These are phyloP conservation scores for Cylas formicarius DNA, from an alignment of 1,140 invertebrate genomes.

Conservation along the genomic window DNA sequence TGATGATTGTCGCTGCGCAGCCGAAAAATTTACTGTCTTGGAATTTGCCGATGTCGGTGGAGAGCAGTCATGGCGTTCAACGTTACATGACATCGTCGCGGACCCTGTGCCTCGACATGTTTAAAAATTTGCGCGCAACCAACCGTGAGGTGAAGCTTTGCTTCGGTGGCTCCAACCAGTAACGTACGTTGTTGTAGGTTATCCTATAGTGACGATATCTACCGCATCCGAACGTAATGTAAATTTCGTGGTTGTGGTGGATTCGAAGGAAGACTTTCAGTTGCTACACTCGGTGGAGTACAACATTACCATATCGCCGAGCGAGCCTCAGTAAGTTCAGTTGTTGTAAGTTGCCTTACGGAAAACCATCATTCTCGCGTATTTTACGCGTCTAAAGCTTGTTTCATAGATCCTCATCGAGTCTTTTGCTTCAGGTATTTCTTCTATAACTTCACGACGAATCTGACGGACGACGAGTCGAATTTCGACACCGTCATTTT, in stretches of 20 bases:
- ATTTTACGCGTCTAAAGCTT: too few relatives aligned
- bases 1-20: slow-evolving; percentile 60
- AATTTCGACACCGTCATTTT: slow-evolving; percentile 56
- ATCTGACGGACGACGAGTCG: slow-evolving; percentile 43
- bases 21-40: slow-evolving; percentile 59
- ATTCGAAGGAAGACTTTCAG: slow-evolving; percentile 50
- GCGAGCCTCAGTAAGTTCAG: slow-evolving; percentile 40
- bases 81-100: slow-evolving; percentile 52
- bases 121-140: slow-evolving; percentile 41
- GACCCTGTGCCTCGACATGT: slow-evolving; percentile 53
- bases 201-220: slow-evolving; percentile 53
- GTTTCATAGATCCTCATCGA: neutral
- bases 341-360: neutral
- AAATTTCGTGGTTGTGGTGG: slow-evolving; percentile 47
- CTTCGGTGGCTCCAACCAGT: too few relatives aligned
- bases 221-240: slow-evolving; percentile 48
- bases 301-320: slow-evolving; percentile 43
- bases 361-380: neutral
- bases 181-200: too few relatives aligned
- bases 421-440: slow-evolving; percentile 31
- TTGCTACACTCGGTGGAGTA: slow-evolving; percentile 44
- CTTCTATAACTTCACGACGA: slow-evolving; percentile 46
- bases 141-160: too few relatives aligned
- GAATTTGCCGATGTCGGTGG: slow-evolving; percentile 57
- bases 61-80: slow-evolving; percentile 44